phyloP scores from a whole-genome alignment of 2,113 vertebrate species.

The Ploceus nigricollis region DNA sequence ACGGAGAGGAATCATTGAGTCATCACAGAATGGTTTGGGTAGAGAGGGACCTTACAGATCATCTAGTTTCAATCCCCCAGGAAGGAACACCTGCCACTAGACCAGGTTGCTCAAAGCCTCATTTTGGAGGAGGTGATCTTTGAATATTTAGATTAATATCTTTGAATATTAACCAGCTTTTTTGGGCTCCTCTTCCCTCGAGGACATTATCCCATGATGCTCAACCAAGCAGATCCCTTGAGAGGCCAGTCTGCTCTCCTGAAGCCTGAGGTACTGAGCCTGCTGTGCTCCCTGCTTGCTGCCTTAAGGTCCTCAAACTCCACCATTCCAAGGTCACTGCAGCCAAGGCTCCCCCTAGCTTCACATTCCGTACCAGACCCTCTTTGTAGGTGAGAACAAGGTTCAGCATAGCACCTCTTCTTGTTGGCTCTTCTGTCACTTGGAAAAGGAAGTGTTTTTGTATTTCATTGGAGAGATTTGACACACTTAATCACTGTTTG shows the following conservation, averaged over 20 bases:
- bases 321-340: not conserved
- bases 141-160: not conserved
- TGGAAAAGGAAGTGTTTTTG: not conserved
- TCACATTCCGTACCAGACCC: not conserved
- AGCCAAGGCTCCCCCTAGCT: not conserved
- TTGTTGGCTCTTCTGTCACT: not conserved
- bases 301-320: not conserved
- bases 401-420: not conserved
- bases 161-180: not conserved
- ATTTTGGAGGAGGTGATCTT: not conserved
- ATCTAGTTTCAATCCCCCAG: not conserved
- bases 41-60: not conserved
- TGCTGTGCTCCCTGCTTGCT: not conserved
- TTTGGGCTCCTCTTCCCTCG: not conserved
- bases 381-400: not conserved
- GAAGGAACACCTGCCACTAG: not conserved
- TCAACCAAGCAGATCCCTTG: not conserved
- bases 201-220: not conserved
- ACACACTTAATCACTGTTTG: not conserved
- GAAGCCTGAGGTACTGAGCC: not conserved
- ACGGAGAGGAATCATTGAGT: not conserved
- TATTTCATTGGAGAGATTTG: not conserved
- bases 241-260: not conserved
- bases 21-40: not conserved
- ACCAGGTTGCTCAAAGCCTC: not conserved